Evolutionary conservation across 2,113 vertebrate genomes (phyloP).

Genomic region (Tyrannus savana): DNA sequence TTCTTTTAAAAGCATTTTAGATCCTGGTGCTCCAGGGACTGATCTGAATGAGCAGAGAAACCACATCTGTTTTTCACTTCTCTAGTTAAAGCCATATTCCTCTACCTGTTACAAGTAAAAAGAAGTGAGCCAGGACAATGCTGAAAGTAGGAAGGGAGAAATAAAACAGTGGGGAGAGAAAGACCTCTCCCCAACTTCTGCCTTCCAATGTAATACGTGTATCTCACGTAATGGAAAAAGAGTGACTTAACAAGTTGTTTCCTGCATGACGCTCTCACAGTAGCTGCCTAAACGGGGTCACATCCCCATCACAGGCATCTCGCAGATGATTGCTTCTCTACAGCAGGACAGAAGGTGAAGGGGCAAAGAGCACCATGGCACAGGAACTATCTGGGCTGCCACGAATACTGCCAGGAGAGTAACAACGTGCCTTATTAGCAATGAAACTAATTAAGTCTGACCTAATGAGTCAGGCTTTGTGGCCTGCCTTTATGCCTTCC

Average conservation of each 20-base stretch:
- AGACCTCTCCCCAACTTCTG: not conserved
- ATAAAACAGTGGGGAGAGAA: not conserved
- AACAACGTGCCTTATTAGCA: not conserved
- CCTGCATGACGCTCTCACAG: not conserved
- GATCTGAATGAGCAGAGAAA: not conserved
- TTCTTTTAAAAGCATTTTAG: not conserved
- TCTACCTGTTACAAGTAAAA: not conserved
- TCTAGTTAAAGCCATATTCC: not conserved
- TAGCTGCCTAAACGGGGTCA: not conserved
- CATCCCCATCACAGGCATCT: not conserved
- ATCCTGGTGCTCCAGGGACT: not conserved
- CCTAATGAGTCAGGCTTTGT: not conserved
- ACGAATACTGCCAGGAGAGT: not conserved
- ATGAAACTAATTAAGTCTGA: not conserved
- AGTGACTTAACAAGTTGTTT: not conserved
- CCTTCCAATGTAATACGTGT: not conserved
- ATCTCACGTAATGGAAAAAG: not conserved
- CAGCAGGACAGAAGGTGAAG: not conserved
- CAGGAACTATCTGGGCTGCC: not conserved
- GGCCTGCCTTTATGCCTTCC: not conserved
- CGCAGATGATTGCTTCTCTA: rapidly evolving
- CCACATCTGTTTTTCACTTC: not conserved
- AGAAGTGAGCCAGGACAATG: not conserved
- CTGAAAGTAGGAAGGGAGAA: not conserved
- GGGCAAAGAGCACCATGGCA: not conserved